Evolutionary conservation across 2,888 invertebrate genomes (phyloP), one percentile per base, ranked within the genome.

Genomic region (Drosophila niveifrons): DNA sequence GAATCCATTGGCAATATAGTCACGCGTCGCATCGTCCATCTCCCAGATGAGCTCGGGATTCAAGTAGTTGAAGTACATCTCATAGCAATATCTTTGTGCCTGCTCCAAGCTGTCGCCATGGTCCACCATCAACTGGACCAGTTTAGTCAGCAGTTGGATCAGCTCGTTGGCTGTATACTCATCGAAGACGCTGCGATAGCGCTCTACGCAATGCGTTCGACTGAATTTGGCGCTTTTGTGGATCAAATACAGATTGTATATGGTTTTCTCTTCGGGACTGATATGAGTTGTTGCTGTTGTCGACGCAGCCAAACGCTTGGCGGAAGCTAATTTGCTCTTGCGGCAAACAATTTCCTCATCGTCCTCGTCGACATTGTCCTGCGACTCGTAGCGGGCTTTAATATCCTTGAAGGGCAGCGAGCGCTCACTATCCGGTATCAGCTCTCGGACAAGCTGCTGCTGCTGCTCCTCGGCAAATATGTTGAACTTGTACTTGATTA

Each of bases 41-140:
- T 93, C 92, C 92, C 92, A 93, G 36, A 92, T 91, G 8, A 93
- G 88, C 64, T 93, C 92, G 10, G 91, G 90, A 66, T 92, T 92
- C 52, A 93, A 78, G 80, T 93, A 93, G 71, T 93, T 90, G 53
- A 93, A 92, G 69, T 92, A 93, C 92, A 93, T 92, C 56, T 91
- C 91, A 66, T 89, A 92, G 71, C 92, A 92, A 66, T 91, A 90
- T 52, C 89, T 83, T 43, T 88, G 90, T 51, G 92, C 90, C 59
- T 91, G 90, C n/a, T 88, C 75, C 34, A 71, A 69, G 28, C 70
- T 86, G 55, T 92, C 92, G 9, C 92, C 92, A 53, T 92, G 88
- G 52, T 93, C 92, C 29, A 88, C 76, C 91, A 93, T 92, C 6
- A 92, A 81, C 11, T 74, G 70, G 13, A 90, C 85, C 11, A 93